These are phyloP conservation scores for Mamestra brassicae DNA, from an alignment of 2,888 invertebrate genomes.

Conservation along the genomic window DNA sequence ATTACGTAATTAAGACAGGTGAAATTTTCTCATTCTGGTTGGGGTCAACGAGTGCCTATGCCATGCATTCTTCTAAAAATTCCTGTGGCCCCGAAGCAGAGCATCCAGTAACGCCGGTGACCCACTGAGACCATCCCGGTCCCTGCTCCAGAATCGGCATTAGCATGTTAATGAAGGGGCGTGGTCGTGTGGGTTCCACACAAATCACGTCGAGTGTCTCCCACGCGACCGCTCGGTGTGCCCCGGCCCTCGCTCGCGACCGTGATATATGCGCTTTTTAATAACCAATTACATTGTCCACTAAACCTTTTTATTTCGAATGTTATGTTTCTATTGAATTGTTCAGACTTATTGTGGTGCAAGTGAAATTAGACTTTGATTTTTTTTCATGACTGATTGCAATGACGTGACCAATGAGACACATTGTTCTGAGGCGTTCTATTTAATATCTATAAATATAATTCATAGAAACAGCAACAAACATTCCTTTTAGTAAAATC, in stretches of 20 bases:
- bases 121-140: conserved; percentile 70
- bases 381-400: neutral
- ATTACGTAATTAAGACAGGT: too few relatives aligned
- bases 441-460: neutral
- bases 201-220: conserved; percentile 82
- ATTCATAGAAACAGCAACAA: neutral
- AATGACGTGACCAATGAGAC: neutral
- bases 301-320: conserved; percentile 59
- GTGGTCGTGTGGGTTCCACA: conserved; percentile 74
- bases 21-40: neutral
- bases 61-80: conserved; percentile 5
- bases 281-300: conserved; percentile 88
- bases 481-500: neutral
- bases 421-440: neutral
- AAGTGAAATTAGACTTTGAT: conserved; percentile 15
- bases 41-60: too few relatives aligned
- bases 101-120: conserved; percentile 48
- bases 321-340: conserved; percentile 43
- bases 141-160: conserved; percentile 81
- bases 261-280: conserved; percentile 88
- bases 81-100: conserved; percentile 2
- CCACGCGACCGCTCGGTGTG: conserved; percentile 72
- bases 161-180: conserved; percentile 90
- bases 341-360: conserved; percentile 21
- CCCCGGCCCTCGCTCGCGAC: conserved; percentile 63